Evolutionary conservation across 2,797 vertebrate species (phyloP).

Genomic region (Molossus molossus): DNA sequence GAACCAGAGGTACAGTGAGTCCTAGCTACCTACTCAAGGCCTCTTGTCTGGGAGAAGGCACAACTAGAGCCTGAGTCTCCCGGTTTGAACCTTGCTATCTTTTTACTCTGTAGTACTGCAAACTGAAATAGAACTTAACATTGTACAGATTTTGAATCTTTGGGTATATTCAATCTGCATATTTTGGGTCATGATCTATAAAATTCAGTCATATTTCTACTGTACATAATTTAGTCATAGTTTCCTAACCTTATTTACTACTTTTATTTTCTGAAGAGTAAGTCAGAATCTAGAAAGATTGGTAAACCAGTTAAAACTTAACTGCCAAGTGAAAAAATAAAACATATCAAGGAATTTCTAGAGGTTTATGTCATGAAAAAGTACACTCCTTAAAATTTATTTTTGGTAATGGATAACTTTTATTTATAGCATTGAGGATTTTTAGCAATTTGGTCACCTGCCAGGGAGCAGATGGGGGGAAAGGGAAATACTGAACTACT

Average conservation of each 20-base stretch:
- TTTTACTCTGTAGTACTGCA: not conserved
- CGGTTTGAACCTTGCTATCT: not conserved
- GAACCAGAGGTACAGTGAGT: not conserved
- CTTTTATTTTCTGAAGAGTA: slow-evolving; percentile 20
- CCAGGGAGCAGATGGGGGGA: not conserved
- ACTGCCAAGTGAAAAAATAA: slow-evolving; percentile 41
- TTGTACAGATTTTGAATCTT: not conserved
- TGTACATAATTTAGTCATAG: not conserved
- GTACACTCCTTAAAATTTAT: not conserved
- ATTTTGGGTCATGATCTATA: not conserved
- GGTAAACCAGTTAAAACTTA: slow-evolving; percentile 21
- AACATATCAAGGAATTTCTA: slow-evolving; percentile 13
- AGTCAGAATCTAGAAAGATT: not conserved
- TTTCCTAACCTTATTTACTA: not conserved
- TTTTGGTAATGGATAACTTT: slow-evolving; percentile 49
- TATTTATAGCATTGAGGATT: not conserved
- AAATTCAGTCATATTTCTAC: not conserved
- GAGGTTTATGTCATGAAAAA: not conserved
- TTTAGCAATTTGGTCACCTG: not conserved
- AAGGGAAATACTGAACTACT: not conserved
- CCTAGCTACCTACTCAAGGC: not conserved
- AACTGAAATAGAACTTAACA: not conserved
- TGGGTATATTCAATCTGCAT: not conserved
- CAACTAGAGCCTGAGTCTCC: not conserved
- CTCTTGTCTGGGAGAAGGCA: not conserved